These are phyloP conservation scores for Koerneria pararmatus DNA, from an alignment of 2,888 invertebrate genomes.

Conservation along the genomic window DNA sequence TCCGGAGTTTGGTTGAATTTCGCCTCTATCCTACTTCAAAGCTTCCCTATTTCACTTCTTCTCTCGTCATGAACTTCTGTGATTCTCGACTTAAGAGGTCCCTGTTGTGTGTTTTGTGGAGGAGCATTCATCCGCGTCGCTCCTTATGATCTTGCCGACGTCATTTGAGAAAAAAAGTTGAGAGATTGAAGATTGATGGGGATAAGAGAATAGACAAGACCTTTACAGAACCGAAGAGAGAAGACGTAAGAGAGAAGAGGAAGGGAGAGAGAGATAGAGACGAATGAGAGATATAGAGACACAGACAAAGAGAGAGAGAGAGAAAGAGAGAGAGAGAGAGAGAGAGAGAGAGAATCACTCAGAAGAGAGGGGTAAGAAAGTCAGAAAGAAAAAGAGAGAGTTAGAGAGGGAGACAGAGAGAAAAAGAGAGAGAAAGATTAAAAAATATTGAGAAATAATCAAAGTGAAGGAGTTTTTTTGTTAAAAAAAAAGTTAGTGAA, in stretches of 20 bases:
- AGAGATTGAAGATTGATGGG: no score
- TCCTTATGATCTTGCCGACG: no score
- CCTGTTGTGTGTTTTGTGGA: no score
- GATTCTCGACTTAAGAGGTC: no score
- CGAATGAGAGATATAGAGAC: not conserved
- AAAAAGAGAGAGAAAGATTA: not conserved
- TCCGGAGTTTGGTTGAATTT: no score
- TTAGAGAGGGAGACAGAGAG: conserved; percentile 1
- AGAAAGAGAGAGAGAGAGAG: conserved; percentile 6
- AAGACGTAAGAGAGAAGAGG: conserved; percentile 1
- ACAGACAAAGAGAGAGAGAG: conserved; percentile 1
- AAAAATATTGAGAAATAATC: not conserved
- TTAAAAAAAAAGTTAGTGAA: not conserved
- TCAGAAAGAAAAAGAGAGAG: not conserved
- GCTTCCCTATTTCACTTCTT: no score
- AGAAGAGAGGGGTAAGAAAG: conserved; percentile 1
- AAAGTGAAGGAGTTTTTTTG: not conserved
- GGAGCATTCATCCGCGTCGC: no score
- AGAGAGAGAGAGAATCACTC: not conserved
- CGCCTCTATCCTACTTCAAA: no score
- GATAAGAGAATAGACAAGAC: no score
- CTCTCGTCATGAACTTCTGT: no score
- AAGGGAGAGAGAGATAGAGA: conserved; percentile 3
- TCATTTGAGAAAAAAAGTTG: no score
- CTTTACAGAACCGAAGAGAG: no score